Percentiles rank a stretch among this genome's conserved stretches.
Conservation (phyloP, 1,140 invertebrate species). For the Chironomus tepperi region DNA sequence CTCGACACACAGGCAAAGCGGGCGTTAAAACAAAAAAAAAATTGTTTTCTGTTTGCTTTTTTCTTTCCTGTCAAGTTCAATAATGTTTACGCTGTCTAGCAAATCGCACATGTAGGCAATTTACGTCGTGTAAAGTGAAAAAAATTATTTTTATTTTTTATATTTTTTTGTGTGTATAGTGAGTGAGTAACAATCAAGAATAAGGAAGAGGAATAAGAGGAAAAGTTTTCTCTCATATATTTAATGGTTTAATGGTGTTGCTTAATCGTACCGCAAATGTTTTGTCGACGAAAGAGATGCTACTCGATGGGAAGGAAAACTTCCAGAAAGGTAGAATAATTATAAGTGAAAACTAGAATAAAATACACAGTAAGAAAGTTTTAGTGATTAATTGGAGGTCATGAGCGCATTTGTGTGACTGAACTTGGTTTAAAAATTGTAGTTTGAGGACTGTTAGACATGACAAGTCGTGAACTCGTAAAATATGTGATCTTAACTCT, state of each 20-base stretch:
- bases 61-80: background rate
- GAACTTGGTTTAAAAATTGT: no score
- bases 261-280: background rate
- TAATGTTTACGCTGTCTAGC: conserved; percentile 1
- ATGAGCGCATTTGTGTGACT: no score
- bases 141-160: background rate
- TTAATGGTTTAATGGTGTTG: background rate
- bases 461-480: no score
- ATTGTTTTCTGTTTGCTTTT: background rate
- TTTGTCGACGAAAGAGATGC: background rate
- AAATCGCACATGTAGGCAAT: background rate
- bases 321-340: background rate
- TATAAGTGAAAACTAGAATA: no score
- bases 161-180: background rate
- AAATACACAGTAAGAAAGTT: no score
- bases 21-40: background rate
- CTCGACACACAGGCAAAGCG: background rate
- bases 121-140: background rate
- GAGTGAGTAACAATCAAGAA: background rate
- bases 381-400: no score
- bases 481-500: no score
- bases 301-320: background rate
- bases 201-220: no score
- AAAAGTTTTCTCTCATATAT: background rate
- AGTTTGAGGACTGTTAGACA: no score